Evolutionary conservation across 2,113 vertebrate genomes (phyloP).

Genomic region (Lonchura striata): DNA sequence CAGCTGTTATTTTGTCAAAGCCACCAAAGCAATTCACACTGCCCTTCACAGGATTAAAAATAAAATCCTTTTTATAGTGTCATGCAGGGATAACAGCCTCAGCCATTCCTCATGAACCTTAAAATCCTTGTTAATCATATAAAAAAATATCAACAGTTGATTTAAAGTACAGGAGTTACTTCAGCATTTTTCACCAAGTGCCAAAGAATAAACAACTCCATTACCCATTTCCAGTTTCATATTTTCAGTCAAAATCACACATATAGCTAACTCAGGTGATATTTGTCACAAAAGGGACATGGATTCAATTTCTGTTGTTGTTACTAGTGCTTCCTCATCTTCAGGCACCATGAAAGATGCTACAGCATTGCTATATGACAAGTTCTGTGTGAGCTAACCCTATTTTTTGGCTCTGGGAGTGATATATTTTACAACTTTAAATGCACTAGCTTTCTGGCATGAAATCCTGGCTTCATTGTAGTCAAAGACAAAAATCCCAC

Average conservation of each 20-base stretch:
- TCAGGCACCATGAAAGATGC: conserved; percentile 1
- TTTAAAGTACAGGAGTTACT: conserved; percentile 19
- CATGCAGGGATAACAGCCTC: conserved; percentile 9
- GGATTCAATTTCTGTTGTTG: conserved; percentile 49
- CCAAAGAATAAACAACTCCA: not conserved
- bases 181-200: conserved; percentile 41
- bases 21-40: conserved; percentile 59
- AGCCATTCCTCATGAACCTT: conserved; percentile 56
- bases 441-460: not conserved
- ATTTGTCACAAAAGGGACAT: conserved; percentile 23
- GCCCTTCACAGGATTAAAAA: conserved; percentile 71
- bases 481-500: not conserved
- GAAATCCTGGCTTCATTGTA: not conserved
- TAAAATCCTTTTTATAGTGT: conserved; percentile 57
- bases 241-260: conserved; percentile 43
- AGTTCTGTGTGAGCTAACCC: not conserved
- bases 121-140: conserved; percentile 74
- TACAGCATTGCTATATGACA: not conserved
- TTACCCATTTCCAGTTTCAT: conserved; percentile 29
- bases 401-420: not conserved
- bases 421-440: not conserved
- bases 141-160: conserved; percentile 38
- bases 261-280: conserved; percentile 6
- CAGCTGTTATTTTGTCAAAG: conserved; percentile 69
- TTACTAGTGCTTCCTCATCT: conserved; percentile 22